phyloP scores from a whole-genome alignment of 2,113 vertebrate species.

The Eurystomus gularis region DNA sequence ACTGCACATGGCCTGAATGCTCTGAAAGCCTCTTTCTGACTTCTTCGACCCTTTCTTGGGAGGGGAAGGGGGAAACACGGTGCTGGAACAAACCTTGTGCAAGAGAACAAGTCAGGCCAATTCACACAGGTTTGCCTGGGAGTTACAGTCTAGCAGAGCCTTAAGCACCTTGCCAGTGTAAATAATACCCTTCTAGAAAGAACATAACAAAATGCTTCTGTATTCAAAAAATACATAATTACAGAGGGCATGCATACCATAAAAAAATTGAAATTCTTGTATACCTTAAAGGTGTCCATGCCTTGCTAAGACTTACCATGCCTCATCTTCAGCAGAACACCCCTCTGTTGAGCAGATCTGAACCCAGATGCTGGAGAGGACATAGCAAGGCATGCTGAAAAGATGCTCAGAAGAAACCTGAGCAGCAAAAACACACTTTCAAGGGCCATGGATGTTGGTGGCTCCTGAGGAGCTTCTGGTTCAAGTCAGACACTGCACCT shows the following conservation, averaged over 20 bases:
- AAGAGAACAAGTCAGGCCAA: not conserved
- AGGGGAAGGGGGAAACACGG: not conserved
- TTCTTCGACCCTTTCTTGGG: not conserved
- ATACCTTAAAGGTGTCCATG: not conserved
- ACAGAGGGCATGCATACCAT: not conserved
- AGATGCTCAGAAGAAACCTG: not conserved
- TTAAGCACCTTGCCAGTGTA: not conserved
- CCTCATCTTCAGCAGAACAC: not conserved
- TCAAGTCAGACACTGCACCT: not conserved
- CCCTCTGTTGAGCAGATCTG: not conserved
- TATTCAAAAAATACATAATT: not conserved
- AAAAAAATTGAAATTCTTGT: not conserved
- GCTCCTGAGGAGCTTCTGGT: not conserved
- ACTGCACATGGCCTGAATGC: rapidly evolving
- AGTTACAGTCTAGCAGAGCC: not conserved
- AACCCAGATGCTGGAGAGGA: not conserved
- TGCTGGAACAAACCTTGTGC: not conserved
- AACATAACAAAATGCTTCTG: not conserved
- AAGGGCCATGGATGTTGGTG: not conserved
- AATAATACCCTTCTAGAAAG: not conserved
- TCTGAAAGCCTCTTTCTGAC: not conserved
- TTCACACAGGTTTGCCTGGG: not conserved
- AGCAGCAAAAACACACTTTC: not conserved
- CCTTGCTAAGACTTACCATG: not conserved
- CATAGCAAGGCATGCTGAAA: not conserved